phyloP scores from a whole-genome alignment of 2,797 vertebrate species.

The Odontamblyopus lacepedii region DNA sequence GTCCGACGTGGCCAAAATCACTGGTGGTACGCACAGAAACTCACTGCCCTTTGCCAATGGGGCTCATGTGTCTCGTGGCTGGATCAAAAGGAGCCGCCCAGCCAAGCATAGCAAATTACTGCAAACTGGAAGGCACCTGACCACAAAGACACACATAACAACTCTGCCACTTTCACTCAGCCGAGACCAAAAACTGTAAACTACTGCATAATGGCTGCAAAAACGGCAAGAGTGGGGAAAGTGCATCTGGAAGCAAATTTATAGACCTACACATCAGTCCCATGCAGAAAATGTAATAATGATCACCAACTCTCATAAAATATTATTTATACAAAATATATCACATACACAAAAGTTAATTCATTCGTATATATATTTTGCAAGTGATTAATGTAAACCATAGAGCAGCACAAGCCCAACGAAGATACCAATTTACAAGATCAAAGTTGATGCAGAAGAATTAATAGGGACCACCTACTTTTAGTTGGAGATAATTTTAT shows the following conservation, averaged over 20 bases:
- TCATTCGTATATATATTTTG: too few relatives aligned
- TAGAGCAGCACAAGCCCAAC: too few relatives aligned
- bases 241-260: conserved; percentile 7
- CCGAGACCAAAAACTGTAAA: conserved; percentile 29
- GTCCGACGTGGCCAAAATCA: conserved; percentile 53
- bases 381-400: too few relatives aligned
- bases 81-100: conserved; percentile 55
- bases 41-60: conserved; percentile 59
- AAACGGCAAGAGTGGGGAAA: conserved; percentile 8
- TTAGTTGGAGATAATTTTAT: not conserved
- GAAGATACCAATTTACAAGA: too few relatives aligned
- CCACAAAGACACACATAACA: conserved; percentile 54
- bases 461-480: not conserved
- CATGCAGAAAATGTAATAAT: conserved; percentile 15
- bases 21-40: conserved; percentile 58
- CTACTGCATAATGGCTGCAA: conserved; percentile 10
- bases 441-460: not conserved
- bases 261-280: not conserved
- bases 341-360: not conserved
- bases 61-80: conserved; percentile 48
- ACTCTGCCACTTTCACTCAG: conserved; percentile 53
- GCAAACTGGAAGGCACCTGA: conserved; percentile 51
- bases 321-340: not conserved
- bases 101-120: conserved; percentile 68
- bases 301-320: not conserved